A percentile compares a stretch with the other conserved stretches of the same genome.
phyloP scores from a whole-genome alignment of 2,888 invertebrate genomes.

The Erebia ligea region DNA sequence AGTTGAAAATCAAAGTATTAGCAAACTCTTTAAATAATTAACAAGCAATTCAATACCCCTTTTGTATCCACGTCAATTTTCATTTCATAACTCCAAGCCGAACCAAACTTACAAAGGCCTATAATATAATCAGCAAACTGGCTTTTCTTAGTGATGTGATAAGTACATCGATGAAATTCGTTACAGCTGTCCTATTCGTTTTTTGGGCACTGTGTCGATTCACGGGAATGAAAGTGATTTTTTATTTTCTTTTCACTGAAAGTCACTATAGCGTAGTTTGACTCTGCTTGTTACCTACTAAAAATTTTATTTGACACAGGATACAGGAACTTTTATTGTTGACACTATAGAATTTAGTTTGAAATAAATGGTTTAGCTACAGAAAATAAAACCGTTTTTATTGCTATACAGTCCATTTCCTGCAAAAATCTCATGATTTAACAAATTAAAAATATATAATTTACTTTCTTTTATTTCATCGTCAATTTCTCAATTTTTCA shows the following conservation, averaged over 20 bases:
- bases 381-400: too few relatives aligned
- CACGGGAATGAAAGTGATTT: background rate
- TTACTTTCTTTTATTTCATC: too few relatives aligned
- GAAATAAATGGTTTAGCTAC: too few relatives aligned
- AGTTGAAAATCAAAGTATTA: conserved; percentile 15
- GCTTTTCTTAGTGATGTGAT: conserved; percentile 18
- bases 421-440: too few relatives aligned
- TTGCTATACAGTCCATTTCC: too few relatives aligned
- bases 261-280: too few relatives aligned
- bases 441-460: too few relatives aligned
- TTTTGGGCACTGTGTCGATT: background rate
- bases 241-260: too few relatives aligned
- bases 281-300: too few relatives aligned
- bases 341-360: too few relatives aligned
- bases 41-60: conserved; percentile 27
- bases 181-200: background rate
- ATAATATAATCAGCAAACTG: conserved; percentile 38
- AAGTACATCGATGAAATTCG: background rate
- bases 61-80: conserved; percentile 33
- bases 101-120: conserved; percentile 37
- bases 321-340: too few relatives aligned
- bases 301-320: too few relatives aligned
- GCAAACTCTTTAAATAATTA: conserved; percentile 21
- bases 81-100: conserved; percentile 37
- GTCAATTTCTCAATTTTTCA: background rate